Percentiles rank a stretch among this genome's conserved stretches.
These are phyloP conservation scores for Dipodomys spectabilis DNA, from an alignment of 2,113 vertebrate species.

Conservation along the genomic window DNA sequence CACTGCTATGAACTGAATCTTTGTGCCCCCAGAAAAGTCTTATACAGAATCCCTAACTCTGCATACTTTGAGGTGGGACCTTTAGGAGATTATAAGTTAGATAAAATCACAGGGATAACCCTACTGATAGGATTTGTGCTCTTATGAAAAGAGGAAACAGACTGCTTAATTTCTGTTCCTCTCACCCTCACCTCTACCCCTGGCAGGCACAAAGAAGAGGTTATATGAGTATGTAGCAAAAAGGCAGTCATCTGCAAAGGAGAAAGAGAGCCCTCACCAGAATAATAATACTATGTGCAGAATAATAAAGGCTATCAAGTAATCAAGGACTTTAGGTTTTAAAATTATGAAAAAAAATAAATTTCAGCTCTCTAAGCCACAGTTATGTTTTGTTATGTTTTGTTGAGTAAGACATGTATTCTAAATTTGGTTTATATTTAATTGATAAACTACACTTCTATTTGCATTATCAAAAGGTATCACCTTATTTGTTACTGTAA, in stretches of 20 bases:
- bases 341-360: neutral
- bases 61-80: neutral
- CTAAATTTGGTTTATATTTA: conserved; percentile 38
- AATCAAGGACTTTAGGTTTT: neutral
- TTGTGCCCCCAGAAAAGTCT: neutral
- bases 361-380: neutral
- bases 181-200: neutral
- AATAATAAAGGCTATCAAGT: neutral
- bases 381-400: neutral
- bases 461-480: neutral
- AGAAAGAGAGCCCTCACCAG: neutral
- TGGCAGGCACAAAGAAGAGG: neutral
- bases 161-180: neutral
- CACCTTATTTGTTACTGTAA: neutral
- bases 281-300: neutral
- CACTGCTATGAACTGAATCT: neutral
- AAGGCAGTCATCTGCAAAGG: neutral
- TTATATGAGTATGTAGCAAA: neutral
- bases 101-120: neutral
- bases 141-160: neutral
- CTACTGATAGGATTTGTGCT: neutral
- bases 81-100: neutral
- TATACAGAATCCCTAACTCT: neutral
- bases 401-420: neutral
- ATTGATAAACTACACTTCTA: conserved; percentile 13